These are phyloP conservation scores for Enteromius paludinosus DNA, from an alignment of 2,797 vertebrate genomes.

Conservation along the genomic window DNA sequence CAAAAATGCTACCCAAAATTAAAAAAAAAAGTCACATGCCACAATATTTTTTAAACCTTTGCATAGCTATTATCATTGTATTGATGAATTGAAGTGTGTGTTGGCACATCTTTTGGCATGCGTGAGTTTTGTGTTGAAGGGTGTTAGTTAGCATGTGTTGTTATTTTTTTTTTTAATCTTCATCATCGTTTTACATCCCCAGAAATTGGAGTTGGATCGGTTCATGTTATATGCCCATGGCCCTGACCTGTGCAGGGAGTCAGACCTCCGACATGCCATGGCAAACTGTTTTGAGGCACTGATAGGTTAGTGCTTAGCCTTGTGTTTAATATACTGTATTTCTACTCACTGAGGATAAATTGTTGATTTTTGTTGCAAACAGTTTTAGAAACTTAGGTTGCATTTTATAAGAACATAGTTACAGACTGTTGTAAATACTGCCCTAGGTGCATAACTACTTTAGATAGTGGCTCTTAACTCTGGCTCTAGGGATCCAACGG, in stretches of 20 bases:
- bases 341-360: background rate
- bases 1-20: background rate
- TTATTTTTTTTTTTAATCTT: background rate
- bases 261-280: conserved; percentile 97
- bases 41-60: background rate
- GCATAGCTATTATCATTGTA: background rate
- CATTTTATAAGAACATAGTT: background rate
- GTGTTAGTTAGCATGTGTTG: background rate
- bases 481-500: too few relatives aligned
- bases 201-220: conserved; percentile 97
- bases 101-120: background rate
- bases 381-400: background rate
- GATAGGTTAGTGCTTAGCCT: conserved; percentile 85
- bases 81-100: background rate
- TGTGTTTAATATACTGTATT: background rate
- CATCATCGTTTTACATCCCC: conserved; percentile 54
- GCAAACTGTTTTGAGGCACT: conserved; percentile 99
- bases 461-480: too few relatives aligned
- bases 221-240: conserved; percentile 99
- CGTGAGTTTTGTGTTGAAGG: background rate
- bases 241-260: conserved; percentile 96
- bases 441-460: background rate
- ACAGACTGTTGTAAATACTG: background rate
- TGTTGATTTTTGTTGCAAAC: background rate
- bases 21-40: background rate